These are phyloP conservation scores for Isichthys henryi DNA, from an alignment of 2,113 vertebrate species.

Conservation along the genomic window DNA sequence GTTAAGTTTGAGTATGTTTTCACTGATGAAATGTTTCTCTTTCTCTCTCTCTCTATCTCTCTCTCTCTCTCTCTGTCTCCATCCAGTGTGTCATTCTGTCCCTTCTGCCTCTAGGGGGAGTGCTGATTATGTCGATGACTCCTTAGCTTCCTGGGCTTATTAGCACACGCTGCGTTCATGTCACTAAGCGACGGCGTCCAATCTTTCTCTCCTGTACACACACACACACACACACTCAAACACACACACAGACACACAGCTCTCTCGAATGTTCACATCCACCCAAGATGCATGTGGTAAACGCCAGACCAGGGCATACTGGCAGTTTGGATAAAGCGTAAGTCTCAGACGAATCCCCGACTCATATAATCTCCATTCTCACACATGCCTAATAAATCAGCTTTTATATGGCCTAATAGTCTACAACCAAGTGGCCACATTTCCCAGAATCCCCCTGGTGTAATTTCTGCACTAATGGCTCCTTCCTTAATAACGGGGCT, in stretches of 20 bases:
- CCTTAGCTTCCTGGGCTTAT: not conserved
- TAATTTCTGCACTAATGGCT: not conserved
- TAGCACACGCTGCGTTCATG: not conserved
- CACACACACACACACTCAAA: not conserved
- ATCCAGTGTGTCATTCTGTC: not conserved
- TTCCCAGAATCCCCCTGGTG: not conserved
- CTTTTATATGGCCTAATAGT: not conserved
- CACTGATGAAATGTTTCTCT: not conserved
- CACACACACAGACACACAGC: not conserved
- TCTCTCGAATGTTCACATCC: not conserved
- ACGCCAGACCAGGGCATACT: not conserved
- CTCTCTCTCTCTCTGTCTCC: not conserved
- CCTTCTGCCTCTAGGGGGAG: not conserved
- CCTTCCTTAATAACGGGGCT: conserved; percentile 18
- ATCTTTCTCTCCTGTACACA: not conserved
- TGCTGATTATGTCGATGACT: not conserved
- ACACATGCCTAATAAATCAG: conserved; percentile 1
- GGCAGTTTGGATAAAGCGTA: not conserved
- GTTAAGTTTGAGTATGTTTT: not conserved
- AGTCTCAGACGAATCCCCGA: not conserved
- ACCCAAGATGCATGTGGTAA: not conserved
- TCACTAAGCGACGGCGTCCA: not conserved
- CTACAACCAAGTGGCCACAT: not conserved
- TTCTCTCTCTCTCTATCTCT: not conserved
- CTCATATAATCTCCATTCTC: not conserved